phyloP scores from a whole-genome alignment of 1,140 invertebrate genomes.

The Mya arenaria region DNA sequence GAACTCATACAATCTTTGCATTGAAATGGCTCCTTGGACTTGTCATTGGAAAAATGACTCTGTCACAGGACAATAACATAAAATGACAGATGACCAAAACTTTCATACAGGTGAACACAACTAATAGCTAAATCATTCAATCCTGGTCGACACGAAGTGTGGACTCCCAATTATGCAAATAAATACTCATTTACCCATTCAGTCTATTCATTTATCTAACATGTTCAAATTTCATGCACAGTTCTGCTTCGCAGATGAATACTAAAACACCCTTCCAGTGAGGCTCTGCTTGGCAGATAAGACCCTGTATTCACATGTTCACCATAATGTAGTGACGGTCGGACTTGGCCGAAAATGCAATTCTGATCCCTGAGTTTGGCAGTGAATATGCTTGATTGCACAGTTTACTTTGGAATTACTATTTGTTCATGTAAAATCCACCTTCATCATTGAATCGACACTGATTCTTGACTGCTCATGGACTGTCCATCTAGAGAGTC shows the following conservation, averaged over 20 bases:
- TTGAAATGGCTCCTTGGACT: conserved; percentile 68
- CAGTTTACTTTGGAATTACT: conserved; percentile 52
- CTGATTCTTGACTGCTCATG: conserved; percentile 71
- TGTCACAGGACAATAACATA: conserved; percentile 17
- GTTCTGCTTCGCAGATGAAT: conserved; percentile 30
- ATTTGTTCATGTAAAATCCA: not conserved
- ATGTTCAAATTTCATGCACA: not conserved
- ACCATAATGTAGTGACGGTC: not conserved
- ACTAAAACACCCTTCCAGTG: conserved; percentile 5
- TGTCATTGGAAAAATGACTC: conserved; percentile 27
- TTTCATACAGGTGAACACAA: conserved; percentile 11
- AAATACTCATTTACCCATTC: conserved; percentile 7
- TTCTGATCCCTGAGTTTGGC: conserved; percentile 59
- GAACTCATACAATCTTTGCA: conserved; percentile 57
- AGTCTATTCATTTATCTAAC: conserved; percentile 8
- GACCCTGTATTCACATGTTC: conserved; percentile 11
- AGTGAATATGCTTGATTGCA: conserved; percentile 59
- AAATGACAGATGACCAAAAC: conserved; percentile 20
- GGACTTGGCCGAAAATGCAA: conserved; percentile 46
- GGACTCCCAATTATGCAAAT: conserved; percentile 33
- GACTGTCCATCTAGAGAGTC: conserved; percentile 64
- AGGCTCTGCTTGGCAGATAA: conserved; percentile 56
- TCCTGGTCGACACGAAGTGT: conserved; percentile 14
- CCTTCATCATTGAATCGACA: conserved; percentile 64
- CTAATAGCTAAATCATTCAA: conserved; percentile 7